Base-by-base conservation (phyloP, 1,140 invertebrate species). In the Elymnias hypermnestra region DNA sequence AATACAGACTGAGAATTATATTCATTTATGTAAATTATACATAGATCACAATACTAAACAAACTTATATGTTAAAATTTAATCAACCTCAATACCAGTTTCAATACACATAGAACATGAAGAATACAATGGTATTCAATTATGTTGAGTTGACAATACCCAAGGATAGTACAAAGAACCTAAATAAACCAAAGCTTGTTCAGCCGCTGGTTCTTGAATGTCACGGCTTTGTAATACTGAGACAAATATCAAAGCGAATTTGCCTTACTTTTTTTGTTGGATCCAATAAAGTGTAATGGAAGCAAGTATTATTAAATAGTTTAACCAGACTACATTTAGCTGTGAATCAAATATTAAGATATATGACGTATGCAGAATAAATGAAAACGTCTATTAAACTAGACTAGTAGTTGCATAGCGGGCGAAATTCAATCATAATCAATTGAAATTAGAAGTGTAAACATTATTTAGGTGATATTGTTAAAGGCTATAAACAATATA, bases 101-200 rank as follows among this genome's bases (percentile, higher is more conserved):
- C 9, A 47, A 39, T 29, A 25, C 35, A 15, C 13, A 17, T 31
- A 13, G 35, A 33, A 25, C 29, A 22, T 4, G 44, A 10, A 4
- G 31, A 47, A 10, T 12, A 47, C 44, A 47, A 47, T 47, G 36
- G 23, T 18, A 39, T 47, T 47, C 44, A 47, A 47, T 39, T 47
- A 47, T 39, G 22, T 47, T 5, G 44, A 47, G 44, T 39, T 22
- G 17, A 47, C 44, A 46, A 46, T 47, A 29, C 44, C 14, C 44
- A 19, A 35, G 43, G 22, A 45, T 19, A 29, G 37, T 31, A 47
- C 44, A 47, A 47, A 47, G 36, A 47, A 39, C 44, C 44, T 47
- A 47, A 39, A 35, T 39, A 47, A 47, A 47, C 44, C 36, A 38
- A 46, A 33, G n/a, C 12, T 21, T 17, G 44, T 42, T 31, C 39